Base-by-base conservation (phyloP, 2,113 vertebrate genomes). In the Apteryx mantelli region DNA sequence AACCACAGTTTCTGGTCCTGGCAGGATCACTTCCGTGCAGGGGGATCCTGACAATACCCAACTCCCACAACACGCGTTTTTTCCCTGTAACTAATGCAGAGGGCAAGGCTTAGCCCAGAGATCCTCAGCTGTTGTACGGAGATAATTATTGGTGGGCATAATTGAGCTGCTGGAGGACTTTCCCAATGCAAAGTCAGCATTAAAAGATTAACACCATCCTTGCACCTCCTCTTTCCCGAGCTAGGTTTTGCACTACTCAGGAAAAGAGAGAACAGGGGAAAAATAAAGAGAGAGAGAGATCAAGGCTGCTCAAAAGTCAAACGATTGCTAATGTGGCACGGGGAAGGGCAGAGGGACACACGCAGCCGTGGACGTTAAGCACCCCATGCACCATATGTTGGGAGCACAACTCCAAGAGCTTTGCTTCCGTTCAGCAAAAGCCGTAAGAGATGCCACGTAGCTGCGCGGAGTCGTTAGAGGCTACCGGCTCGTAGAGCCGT, bases 301-400 rank as follows among this genome's bases (percentile, higher is more conserved):
- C 55, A 60, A 71, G 50, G 64, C 46, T 60, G 40, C 1, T 69
- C 42, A 44, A 38, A 86, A 78, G 76, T 2, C 46, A 32, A 58
- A 78, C 32, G 79, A 79, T 44, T 11, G 86, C 74, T 68, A 56
- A 17, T 63, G 2, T 1, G 5, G 60, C 1, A 1, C 0, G 8
- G 25, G 53, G 28, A 85, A 73, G 80, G 83, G 86, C 92, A 79
- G 68, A 30, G 71, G 84, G 69, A 60, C 36, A 71, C n/a, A 84
- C 5, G 2, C 42, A 79, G 55, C 0, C 0, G 46, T 0, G 5
- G 4, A 44, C 34, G n/a, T 85, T 60, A 13, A 17, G 83, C 46
- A 8, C 28, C 92, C 61, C 25, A 1, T 0, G 0, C 13, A 58
- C 90, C 73, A 21, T 15, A 21, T 11, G 65, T 3, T 48, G 30